Percentiles rank a stretch among this genome's conserved stretches.
phyloP scores from a whole-genome alignment of 2,797 vertebrate genomes.

The Pseudochirops cupreus region DNA sequence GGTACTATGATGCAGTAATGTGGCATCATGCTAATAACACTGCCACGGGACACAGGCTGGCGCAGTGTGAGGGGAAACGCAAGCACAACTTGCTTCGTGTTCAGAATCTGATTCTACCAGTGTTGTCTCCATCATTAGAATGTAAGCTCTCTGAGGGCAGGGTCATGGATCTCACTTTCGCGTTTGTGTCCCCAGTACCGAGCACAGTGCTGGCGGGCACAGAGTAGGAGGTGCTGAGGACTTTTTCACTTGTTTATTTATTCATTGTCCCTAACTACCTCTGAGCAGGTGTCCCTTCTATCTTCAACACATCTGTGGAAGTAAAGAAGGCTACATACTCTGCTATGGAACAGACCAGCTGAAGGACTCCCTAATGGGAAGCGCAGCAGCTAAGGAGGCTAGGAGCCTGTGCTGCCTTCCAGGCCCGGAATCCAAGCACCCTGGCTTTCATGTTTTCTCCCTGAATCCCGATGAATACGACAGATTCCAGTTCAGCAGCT shows the following conservation, averaged over 20 bases:
- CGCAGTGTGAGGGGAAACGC: neutral
- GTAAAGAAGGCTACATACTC: neutral
- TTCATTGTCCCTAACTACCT: neutral
- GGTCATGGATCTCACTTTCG: too few species aligned
- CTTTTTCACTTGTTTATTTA: neutral
- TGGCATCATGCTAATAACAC: neutral
- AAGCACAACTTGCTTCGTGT: neutral
- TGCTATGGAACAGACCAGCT: neutral
- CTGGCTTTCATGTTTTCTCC: conserved; percentile 1
- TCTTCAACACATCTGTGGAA: neutral
- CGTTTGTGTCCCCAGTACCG: too few species aligned
- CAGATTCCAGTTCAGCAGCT: neutral
- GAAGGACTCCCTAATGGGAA: conserved; percentile 23
- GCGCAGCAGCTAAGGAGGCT: neutral
- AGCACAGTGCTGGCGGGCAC: too few species aligned
- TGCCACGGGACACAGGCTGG: neutral
- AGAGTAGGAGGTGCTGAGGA: neutral
- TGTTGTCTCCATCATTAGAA: neutral
- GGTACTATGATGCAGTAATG: too few species aligned
- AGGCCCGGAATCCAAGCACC: conserved; percentile 12
- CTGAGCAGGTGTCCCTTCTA: neutral
- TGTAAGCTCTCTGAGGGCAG: neutral
- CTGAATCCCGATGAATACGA: neutral
- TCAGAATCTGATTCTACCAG: neutral
- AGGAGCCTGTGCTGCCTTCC: neutral